Evolutionary conservation across 1,140 invertebrate genomes (phyloP).

Genomic region (Drosophila sturtevanti): DNA sequence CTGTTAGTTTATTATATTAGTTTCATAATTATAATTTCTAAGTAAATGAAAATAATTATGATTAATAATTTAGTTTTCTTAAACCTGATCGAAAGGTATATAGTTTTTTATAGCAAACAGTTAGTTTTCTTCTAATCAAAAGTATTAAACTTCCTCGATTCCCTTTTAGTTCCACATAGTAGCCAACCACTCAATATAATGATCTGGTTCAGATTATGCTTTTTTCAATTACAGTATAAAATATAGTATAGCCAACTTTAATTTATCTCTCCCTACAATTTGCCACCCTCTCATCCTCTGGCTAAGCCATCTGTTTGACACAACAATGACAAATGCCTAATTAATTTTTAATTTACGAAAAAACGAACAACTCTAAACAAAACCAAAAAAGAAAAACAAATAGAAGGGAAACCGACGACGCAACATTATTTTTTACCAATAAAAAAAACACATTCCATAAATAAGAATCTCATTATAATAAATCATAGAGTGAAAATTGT

Average conservation of each 20-base stretch:
- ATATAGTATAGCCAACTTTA: not conserved
- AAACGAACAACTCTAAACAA: constrained; percentile 39
- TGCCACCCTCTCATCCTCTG: not conserved
- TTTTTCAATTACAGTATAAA: no score
- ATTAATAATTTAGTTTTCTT: no score
- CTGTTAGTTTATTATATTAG: no score
- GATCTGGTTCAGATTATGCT: no score
- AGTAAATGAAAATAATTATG: no score
- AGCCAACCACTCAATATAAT: no score
- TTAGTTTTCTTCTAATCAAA: no score
- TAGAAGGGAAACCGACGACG: constrained; percentile 31
- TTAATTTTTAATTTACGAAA: constrained; percentile 80
- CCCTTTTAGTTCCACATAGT: no score
- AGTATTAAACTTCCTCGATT: no score
- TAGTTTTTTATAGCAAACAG: no score
- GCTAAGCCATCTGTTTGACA: constrained; percentile 75
- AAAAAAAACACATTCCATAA: constrained; percentile 52
- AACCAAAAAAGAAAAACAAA: constrained; percentile 30
- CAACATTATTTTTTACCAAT: constrained; percentile 46
- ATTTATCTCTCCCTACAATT: constrained; percentile 21
- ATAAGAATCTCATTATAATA: constrained; percentile 79
- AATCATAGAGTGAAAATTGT: constrained; percentile 78
- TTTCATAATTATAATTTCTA: no score
- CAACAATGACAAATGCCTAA: constrained; percentile 76
- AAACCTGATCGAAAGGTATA: no score